Percentiles rank a stretch among this genome's conserved stretches.
These are phyloP conservation scores for Microtus montanus DNA, from an alignment of 2,113 vertebrate genomes.

Conservation along the genomic window DNA sequence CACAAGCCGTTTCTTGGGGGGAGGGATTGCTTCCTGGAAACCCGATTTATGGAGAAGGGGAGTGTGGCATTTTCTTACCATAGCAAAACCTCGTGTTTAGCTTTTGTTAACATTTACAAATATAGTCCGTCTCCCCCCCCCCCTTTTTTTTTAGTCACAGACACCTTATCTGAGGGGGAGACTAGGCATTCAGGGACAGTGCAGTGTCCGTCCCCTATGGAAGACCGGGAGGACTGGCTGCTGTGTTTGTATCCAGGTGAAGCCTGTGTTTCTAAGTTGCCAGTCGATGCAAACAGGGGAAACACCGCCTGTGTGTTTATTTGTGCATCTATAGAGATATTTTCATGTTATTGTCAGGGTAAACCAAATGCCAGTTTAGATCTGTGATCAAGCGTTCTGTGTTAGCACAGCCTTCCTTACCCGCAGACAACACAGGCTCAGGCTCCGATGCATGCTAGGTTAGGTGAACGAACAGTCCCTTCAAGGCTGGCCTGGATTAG, in stretches of 20 bases:
- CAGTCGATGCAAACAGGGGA: constrained; percentile 78
- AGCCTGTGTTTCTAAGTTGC: constrained; percentile 69
- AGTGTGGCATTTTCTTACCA: constrained; percentile 88
- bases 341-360: constrained; percentile 81
- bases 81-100: constrained; percentile 87
- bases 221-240: constrained; percentile 71
- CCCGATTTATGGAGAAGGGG: constrained; percentile 92
- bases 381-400: constrained; percentile 83
- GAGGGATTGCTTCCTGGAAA: constrained; percentile 93
- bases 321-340: constrained; percentile 76
- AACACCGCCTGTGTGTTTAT: constrained; percentile 60
- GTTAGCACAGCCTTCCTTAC: constrained; percentile 82
- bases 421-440: constrained; percentile 76
- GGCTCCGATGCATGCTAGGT: constrained; percentile 83
- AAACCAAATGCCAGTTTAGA: constrained; percentile 86
- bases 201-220: constrained; percentile 62
- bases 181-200: constrained; percentile 39
- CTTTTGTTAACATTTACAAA: constrained; percentile 90
- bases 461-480: constrained; percentile 82
- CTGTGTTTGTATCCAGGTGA: constrained; percentile 75
- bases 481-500: constrained; percentile 78
- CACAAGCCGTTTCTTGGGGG: constrained; percentile 93
- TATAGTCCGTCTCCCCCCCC: constrained; percentile 65
- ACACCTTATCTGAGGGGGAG: constrained; percentile 34
- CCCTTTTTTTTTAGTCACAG: constrained; percentile 52